These are phyloP conservation scores for Aegypius monachus DNA, from an alignment of 2,113 vertebrate species.

Conservation along the genomic window DNA sequence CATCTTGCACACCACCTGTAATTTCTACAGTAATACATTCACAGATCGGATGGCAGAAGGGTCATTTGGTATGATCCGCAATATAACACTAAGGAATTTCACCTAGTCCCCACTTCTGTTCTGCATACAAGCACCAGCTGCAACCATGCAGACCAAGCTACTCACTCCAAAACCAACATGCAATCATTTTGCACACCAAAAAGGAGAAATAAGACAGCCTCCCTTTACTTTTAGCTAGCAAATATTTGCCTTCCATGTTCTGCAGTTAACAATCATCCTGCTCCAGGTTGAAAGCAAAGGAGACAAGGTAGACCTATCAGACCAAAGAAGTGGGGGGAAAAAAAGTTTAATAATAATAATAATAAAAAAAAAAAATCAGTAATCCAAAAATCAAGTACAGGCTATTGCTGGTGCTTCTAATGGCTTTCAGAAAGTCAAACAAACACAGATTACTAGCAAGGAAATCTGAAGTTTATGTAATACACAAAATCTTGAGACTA, in stretches of 20 bases:
- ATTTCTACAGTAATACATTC: background rate
- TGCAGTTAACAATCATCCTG: background rate
- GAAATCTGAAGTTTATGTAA: constrained; percentile 14
- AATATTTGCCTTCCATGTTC: background rate
- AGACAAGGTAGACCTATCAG: background rate
- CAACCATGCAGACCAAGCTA: background rate
- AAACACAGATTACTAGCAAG: background rate
- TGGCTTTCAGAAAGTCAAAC: constrained; percentile 3
- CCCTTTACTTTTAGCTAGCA: background rate
- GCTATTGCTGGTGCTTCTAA: background rate
- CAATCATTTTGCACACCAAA: background rate
- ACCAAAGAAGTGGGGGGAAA: background rate
- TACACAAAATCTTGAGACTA: background rate
- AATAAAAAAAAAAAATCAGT: background rate
- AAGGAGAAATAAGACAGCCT: background rate
- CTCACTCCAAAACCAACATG: background rate
- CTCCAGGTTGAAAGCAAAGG: background rate
- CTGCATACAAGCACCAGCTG: background rate
- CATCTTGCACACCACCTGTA: background rate
- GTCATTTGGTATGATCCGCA: background rate
- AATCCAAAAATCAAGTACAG: background rate
- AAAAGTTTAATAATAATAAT: background rate
- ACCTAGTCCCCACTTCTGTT: background rate
- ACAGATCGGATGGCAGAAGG: background rate
- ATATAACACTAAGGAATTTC: background rate